phyloP scores from a whole-genome alignment of 2,797 vertebrate genomes.

The Dendrocincla fuliginosa region DNA sequence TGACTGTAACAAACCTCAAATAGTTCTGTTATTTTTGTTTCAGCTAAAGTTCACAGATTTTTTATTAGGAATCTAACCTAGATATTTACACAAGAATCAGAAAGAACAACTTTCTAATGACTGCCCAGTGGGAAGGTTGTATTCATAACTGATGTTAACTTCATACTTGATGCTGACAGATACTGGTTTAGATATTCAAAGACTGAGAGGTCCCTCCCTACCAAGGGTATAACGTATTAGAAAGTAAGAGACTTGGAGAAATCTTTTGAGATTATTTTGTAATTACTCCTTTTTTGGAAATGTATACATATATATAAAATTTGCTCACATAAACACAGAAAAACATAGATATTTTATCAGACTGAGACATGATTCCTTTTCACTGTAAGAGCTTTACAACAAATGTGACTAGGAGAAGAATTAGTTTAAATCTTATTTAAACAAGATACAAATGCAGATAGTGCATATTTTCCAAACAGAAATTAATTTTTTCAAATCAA shows the following conservation, averaged over 20 bases:
- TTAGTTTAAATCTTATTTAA: not conserved
- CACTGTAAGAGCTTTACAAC: not conserved
- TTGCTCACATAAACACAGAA: not conserved
- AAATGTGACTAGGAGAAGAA: not conserved
- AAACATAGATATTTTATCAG: not conserved
- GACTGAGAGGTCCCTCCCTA: not conserved
- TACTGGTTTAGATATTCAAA: not conserved
- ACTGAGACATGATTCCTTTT: not conserved
- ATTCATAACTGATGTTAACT: not conserved
- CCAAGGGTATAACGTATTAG: not conserved
- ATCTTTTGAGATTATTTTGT: not conserved
- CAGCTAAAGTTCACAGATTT: constrained; percentile 33
- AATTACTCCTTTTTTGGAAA: not conserved
- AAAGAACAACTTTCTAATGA: constrained; percentile 28
- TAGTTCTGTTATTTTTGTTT: constrained; percentile 70
- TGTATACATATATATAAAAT: not conserved
- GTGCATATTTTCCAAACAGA: not conserved
- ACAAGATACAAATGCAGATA: not conserved
- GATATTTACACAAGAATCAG: constrained; percentile 28
- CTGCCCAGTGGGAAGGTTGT: not conserved
- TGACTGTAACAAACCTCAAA: constrained; percentile 43
- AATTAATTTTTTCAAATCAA: not conserved
- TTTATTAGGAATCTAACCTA: constrained; percentile 38
- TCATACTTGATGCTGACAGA: not conserved
- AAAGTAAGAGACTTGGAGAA: not conserved